These are phyloP conservation scores for Candidula unifasciata DNA, from an alignment of 2,888 invertebrate genomes.

Conservation along the genomic window DNA sequence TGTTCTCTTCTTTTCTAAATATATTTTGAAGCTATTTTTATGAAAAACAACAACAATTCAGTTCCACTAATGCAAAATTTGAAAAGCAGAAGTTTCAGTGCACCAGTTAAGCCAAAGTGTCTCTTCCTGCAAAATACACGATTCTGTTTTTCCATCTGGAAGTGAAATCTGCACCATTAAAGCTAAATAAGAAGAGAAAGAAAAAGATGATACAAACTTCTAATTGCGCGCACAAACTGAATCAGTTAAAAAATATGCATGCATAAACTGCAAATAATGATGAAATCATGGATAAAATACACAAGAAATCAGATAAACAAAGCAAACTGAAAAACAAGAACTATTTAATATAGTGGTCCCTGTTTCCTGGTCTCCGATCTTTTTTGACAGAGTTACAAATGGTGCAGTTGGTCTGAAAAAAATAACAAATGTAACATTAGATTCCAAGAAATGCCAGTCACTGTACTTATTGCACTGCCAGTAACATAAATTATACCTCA, in stretches of 20 bases:
- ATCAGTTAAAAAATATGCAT: no score
- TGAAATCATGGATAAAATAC: no score
- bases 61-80: no score
- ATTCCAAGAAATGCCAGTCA: background rate
- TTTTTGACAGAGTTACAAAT: slow-evolving; percentile 79
- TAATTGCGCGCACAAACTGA: no score
- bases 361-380: slow-evolving; percentile 61
- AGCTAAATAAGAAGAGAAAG: no score
- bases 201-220: background rate
- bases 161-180: background rate
- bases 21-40: no score
- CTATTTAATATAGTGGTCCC: slow-evolving; percentile 53
- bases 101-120: background rate
- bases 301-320: background rate
- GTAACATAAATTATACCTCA: no score
- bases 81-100: no score
- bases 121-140: background rate
- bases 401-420: slow-evolving; percentile 80
- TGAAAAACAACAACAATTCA: no score
- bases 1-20: no score
- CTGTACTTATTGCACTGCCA: background rate
- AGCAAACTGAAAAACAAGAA: background rate
- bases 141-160: background rate
- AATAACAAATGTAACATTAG: background rate
- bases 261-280: no score